Evolutionary conservation across 2,888 invertebrate species (phyloP).

Genomic region (Shargacucullia verbasci): DNA sequence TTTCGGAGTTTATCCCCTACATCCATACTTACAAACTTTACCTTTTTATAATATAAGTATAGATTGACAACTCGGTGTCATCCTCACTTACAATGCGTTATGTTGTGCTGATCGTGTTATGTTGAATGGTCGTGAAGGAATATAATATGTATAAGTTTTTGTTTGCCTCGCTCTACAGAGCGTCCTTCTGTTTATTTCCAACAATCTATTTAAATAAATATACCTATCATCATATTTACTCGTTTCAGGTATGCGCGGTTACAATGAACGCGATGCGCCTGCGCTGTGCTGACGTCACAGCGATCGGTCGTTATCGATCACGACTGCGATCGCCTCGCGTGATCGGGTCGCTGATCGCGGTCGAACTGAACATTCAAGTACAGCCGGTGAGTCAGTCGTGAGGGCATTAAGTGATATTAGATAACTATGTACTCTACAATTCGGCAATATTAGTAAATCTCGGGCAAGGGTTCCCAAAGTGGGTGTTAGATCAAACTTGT

Average conservation of each 20-base stretch:
- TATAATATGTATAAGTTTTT: too few relatives aligned
- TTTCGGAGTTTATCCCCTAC: too few relatives aligned
- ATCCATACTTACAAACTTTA: too few relatives aligned
- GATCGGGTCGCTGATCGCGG: conserved; percentile 46
- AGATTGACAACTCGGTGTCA: too few relatives aligned
- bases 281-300: conserved; percentile 66
- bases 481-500: too few relatives aligned
- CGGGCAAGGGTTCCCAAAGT: too few relatives aligned
- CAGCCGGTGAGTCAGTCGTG: conserved; percentile 61
- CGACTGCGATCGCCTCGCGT: conserved; percentile 33
- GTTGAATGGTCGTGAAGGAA: too few relatives aligned
- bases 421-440: conserved; percentile 10
- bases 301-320: conserved; percentile 49
- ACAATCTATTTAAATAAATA: conserved; percentile 23
- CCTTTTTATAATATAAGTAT: too few relatives aligned
- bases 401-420: conserved; percentile 58
- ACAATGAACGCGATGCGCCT: conserved; percentile 70
- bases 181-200: conserved; percentile 8
- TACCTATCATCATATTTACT: conserved; percentile 18
- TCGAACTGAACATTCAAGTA: conserved; percentile 53
- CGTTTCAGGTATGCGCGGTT: conserved; percentile 84
- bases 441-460: too few relatives aligned
- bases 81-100: too few relatives aligned
- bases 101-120: too few relatives aligned
- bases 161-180: not conserved